Evolutionary conservation across 2,113 vertebrate genomes (phyloP).

Genomic region (Daubentonia madagascariensis): DNA sequence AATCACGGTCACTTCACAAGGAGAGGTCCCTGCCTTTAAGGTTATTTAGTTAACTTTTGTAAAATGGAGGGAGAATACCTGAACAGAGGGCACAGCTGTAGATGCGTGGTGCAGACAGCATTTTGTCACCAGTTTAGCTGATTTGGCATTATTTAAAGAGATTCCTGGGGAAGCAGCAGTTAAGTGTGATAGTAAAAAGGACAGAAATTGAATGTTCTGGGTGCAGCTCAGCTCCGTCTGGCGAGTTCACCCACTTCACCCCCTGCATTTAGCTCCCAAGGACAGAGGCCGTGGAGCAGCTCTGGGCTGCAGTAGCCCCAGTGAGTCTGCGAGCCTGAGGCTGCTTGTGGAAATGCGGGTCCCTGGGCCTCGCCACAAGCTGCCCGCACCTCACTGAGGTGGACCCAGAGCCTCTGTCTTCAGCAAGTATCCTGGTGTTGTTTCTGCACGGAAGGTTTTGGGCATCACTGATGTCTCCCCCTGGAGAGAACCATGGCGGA

Average conservation of each 20-base stretch:
- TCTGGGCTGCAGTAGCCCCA: background rate
- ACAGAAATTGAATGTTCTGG: too few relatives aligned
- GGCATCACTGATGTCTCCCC: too few relatives aligned
- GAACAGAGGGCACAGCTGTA: background rate
- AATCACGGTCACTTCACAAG: background rate
- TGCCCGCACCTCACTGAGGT: background rate
- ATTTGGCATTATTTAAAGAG: too few relatives aligned
- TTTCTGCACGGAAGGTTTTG: background rate
- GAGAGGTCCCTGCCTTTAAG: background rate
- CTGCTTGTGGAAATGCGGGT: background rate
- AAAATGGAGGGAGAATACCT: rapidly evolving
- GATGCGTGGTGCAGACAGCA: rapidly evolving
- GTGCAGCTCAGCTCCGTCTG: background rate
- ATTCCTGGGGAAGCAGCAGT: background rate
- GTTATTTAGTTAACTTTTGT: background rate
- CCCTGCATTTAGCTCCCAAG: background rate
- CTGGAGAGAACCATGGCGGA: too few relatives aligned
- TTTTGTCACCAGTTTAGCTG: background rate
- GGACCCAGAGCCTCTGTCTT: background rate
- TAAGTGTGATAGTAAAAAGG: background rate
- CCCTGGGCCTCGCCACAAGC: background rate
- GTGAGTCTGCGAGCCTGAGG: background rate
- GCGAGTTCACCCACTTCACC: too few relatives aligned
- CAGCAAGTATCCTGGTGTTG: background rate
- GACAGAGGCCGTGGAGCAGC: rapidly evolving